phyloP scores from a whole-genome alignment of 2,113 vertebrate species.

The Alosa alosa region DNA sequence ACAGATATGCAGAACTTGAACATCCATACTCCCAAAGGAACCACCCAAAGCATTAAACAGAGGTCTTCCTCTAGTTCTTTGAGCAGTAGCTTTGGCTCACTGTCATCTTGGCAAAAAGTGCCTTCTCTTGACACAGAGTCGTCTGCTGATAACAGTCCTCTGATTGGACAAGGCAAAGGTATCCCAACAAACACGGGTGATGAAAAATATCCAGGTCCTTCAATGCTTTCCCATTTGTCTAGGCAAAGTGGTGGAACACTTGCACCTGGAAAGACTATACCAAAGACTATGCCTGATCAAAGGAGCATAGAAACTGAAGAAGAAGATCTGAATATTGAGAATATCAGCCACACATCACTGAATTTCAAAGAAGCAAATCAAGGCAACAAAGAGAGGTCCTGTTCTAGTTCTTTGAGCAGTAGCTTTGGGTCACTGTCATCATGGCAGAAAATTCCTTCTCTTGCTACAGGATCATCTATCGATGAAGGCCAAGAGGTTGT shows the following conservation, averaged over 20 bases:
- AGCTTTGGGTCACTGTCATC: slow-evolving; percentile 67
- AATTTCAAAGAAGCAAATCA: background rate
- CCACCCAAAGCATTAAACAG: background rate
- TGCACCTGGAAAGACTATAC: background rate
- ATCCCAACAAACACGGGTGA: background rate
- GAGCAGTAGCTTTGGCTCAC: slow-evolving; percentile 60
- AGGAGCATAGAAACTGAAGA: background rate
- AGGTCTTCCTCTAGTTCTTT: slow-evolving; percentile 21
- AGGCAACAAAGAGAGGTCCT: background rate
- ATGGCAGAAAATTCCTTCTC: slow-evolving; percentile 64
- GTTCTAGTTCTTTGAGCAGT: slow-evolving; percentile 37
- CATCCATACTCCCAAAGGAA: background rate
- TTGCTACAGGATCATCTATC: slow-evolving; percentile 25
- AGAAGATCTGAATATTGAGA: background rate
- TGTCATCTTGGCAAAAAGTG: slow-evolving; percentile 71
- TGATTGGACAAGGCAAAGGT: background rate
- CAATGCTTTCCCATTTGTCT: too few relatives aligned
- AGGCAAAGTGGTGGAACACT: background rate
- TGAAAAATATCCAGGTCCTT: background rate
- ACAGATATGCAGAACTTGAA: background rate
- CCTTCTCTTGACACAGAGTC: slow-evolving; percentile 35
- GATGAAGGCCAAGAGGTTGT: background rate
- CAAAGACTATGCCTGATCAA: background rate
- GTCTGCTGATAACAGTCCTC: background rate
- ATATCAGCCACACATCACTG: background rate